These are phyloP conservation scores for Steatornis caripensis DNA, from an alignment of 2,113 vertebrate genomes.

Conservation along the genomic window DNA sequence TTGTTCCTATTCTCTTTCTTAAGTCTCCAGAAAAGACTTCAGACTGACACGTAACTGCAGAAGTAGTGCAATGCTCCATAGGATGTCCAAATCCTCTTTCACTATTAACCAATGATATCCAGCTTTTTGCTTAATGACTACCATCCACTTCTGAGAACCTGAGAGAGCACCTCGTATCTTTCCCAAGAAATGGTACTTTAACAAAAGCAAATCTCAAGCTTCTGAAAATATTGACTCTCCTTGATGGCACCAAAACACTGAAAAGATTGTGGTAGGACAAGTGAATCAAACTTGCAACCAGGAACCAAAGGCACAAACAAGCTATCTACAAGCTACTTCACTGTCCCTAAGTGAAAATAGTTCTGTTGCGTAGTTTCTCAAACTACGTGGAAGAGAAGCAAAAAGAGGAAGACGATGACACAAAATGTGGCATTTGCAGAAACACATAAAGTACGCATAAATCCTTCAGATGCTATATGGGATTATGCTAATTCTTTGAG, in stretches of 20 bases:
- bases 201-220: neutral
- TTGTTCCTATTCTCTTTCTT: neutral
- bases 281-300: neutral
- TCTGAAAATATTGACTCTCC: neutral
- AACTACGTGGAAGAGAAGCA: neutral
- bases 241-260: neutral
- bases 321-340: neutral
- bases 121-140: neutral
- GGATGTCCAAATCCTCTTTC: neutral
- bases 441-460: neutral
- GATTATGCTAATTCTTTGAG: neutral
- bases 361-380: neutral
- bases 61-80: neutral
- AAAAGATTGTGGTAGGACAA: neutral
- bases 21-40: neutral
- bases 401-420: neutral
- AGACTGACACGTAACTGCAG: neutral
- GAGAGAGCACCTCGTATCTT: neutral
- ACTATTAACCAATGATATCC: neutral
- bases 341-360: neutral
- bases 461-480: neutral
- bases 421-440: neutral
- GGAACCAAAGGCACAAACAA: neutral
- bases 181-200: neutral
- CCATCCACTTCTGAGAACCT: neutral